These are phyloP conservation scores for Bombycilla garrulus DNA, from an alignment of 2,113 vertebrate species.

Conservation along the genomic window DNA sequence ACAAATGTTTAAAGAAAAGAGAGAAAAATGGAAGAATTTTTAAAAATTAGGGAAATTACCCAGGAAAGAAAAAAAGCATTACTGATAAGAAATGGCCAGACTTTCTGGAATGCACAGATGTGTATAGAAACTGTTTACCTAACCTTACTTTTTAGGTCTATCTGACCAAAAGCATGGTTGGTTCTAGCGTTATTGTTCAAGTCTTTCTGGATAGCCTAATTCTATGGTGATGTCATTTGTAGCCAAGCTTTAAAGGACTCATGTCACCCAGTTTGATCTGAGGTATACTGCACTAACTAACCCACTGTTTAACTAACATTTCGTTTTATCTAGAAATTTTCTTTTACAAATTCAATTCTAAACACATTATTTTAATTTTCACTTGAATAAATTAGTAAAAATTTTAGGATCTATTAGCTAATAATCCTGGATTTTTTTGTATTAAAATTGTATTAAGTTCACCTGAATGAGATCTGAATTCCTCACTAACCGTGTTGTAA, in stretches of 20 bases:
- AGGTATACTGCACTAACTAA: not conserved
- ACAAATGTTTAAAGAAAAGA: not conserved
- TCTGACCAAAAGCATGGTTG: not conserved
- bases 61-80: accelerated
- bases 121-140: not conserved
- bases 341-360: not conserved
- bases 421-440: not conserved
- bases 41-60: not conserved
- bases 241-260: not conserved
- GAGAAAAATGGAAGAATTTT: not conserved
- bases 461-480: not conserved
- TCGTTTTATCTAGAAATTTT: conserved; percentile 8
- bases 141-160: not conserved
- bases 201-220: not conserved
- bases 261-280: not conserved
- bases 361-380: conserved; percentile 33
- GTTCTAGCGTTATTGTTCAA: not conserved
- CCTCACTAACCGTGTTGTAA: not conserved
- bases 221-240: not conserved
- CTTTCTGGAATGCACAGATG: not conserved
- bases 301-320: not conserved
- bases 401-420: not conserved
- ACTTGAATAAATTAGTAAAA: not conserved
- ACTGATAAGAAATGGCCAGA: not conserved
- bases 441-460: not conserved